Conservation (phyloP, 2,888 invertebrate species). For the Laothoe populi region DNA sequence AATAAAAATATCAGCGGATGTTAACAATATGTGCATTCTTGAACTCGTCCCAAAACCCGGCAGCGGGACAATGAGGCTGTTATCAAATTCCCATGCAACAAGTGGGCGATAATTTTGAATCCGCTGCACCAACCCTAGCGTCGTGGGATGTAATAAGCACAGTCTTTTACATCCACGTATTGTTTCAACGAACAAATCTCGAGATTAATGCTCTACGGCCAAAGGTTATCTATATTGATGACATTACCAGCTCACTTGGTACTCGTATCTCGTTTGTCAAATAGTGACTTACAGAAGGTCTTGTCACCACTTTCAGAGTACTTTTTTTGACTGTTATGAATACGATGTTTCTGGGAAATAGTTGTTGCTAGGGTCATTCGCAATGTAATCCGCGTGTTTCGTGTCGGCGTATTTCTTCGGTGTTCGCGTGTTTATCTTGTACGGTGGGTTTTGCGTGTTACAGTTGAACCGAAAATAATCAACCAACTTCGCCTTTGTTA, state of each 20-base stretch:
- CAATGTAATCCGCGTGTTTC: slow-evolving; percentile 67
- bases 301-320: slow-evolving; percentile 34
- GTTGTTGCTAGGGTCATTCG: slow-evolving; percentile 54
- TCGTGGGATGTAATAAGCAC: slow-evolving; percentile 47
- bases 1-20: slow-evolving; percentile 37
- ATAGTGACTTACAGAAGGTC: background rate
- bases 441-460: slow-evolving; percentile 70
- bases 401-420: slow-evolving; percentile 70
- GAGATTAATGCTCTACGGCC: slow-evolving; percentile 46
- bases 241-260: slow-evolving; percentile 38
- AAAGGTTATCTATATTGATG: slow-evolving; percentile 52
- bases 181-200: slow-evolving; percentile 48
- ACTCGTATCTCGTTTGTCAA: slow-evolving; percentile 44
- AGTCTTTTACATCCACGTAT: slow-evolving; percentile 54
- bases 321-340: slow-evolving; percentile 48
- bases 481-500: slow-evolving; percentile 63
- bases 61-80: slow-evolving; percentile 67
- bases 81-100: slow-evolving; percentile 83
- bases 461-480: slow-evolving; percentile 70
- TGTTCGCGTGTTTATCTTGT: slow-evolving; percentile 75
- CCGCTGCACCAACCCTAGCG: slow-evolving; percentile 64
- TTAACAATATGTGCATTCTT: slow-evolving; percentile 53
- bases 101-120: slow-evolving; percentile 83
- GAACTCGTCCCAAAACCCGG: slow-evolving; percentile 69
- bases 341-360: slow-evolving; percentile 60